Evolutionary conservation across 2,888 invertebrate genomes (phyloP).

Genomic region (Hypomecis atomaria): DNA sequence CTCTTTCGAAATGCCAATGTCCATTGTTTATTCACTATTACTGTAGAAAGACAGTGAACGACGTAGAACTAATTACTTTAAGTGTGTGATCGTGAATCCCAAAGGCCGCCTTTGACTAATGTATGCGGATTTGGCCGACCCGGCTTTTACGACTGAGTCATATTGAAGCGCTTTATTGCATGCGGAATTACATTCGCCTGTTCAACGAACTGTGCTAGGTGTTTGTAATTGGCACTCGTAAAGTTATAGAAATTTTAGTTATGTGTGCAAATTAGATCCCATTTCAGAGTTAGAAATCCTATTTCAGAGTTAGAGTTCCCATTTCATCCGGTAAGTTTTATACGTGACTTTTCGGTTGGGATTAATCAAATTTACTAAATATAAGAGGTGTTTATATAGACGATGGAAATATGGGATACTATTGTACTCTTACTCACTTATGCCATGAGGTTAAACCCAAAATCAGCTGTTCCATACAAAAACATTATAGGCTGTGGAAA

Average conservation of each 20-base stretch:
- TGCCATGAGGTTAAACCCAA: too few species aligned
- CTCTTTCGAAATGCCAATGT: too few species aligned
- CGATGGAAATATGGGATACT: too few species aligned
- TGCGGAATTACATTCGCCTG: conserved; percentile 29
- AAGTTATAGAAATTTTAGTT: conserved; percentile 3
- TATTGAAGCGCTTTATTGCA: conserved; percentile 37
- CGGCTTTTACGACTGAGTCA: conserved; percentile 35
- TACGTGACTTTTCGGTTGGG: too few species aligned
- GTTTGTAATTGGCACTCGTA: conserved; percentile 22
- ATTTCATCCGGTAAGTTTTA: not conserved
- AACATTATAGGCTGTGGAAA: too few species aligned
- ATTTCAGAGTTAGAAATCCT: too few species aligned
- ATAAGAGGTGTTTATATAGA: too few species aligned
- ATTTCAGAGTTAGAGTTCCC: too few species aligned
- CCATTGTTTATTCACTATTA: too few species aligned
- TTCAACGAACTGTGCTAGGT: conserved; percentile 16
- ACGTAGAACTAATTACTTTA: conserved; percentile 41
- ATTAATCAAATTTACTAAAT: too few species aligned
- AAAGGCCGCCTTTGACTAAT: conserved; percentile 36
- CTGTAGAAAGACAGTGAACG: not conserved
- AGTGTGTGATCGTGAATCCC: conserved; percentile 40
- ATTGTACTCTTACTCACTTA: too few species aligned
- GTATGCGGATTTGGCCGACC: conserved; percentile 38
- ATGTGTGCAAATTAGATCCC: not conserved
- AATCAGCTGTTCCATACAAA: too few species aligned